Percentiles rank a stretch among this genome's conserved stretches.
phyloP scores from a whole-genome alignment of 30 jellyfish, hydroid and myxozoan genomes.

The Cassiopea xamachana region DNA sequence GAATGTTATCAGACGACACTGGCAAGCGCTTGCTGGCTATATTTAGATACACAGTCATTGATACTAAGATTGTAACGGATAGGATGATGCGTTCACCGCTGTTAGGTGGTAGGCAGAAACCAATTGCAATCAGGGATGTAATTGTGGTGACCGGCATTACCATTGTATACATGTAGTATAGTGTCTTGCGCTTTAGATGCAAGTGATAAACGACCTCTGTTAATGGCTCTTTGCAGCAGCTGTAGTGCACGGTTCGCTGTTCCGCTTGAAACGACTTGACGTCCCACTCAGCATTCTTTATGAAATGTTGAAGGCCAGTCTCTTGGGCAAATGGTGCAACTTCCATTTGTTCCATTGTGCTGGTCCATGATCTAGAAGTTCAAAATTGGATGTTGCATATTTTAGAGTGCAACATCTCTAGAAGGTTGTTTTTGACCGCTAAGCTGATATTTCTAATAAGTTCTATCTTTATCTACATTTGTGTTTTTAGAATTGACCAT shows the following conservation, averaged over 20 bases:
- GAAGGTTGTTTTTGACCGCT: no score
- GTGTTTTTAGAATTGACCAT: no score
- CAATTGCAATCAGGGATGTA: constrained; percentile 65
- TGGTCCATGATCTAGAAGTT: constrained; percentile 68
- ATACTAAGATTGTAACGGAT: constrained; percentile 70
- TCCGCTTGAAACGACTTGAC: constrained; percentile 52
- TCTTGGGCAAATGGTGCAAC: constrained; percentile 18
- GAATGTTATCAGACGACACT: constrained; percentile 80
- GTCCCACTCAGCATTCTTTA: constrained; percentile 82
- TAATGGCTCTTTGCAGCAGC: constrained; percentile 70
- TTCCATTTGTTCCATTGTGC: constrained; percentile 38
- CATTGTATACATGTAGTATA: constrained; percentile 79
- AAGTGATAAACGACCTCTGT: constrained; percentile 74
- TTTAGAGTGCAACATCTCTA: not conserved
- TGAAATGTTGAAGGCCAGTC: constrained; percentile 51
- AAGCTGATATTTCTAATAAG: no score
- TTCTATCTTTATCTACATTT: no score
- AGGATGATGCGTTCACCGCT: constrained; percentile 80
- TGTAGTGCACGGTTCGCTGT: constrained; percentile 25
- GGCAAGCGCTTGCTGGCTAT: constrained; percentile 80
- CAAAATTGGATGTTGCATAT: not conserved
- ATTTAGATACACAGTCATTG: constrained; percentile 81
- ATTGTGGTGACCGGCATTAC: constrained; percentile 71
- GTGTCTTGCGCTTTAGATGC: constrained; percentile 69
- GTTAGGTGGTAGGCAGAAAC: constrained; percentile 79